Evolutionary conservation across 2,888 invertebrate genomes (phyloP), one percentile per base, ranked within the genome.

Genomic region (Hydriomena furcata): DNA sequence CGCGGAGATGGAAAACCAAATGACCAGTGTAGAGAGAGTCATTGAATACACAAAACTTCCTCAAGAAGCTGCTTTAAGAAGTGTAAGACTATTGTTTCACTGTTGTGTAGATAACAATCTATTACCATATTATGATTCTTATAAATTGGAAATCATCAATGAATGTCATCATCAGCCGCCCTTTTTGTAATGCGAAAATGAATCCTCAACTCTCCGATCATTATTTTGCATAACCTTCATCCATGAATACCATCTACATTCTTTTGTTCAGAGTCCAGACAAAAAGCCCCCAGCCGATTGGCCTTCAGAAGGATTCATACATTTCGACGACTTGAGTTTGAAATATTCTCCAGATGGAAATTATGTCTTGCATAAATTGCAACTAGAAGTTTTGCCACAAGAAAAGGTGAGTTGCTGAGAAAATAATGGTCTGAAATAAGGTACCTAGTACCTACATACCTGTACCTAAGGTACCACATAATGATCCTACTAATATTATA

Each of bases 1-100:
- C n/a, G 96, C 97, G 0, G 97, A 97, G 79, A 93, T 95, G 63
- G 92, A 94, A 52, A 95, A 95, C 70, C 94, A 94, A 66, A 92
- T 95, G 91, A 95, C 94, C 60, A 93, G 94, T 1, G 97, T 97
- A 0, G 97, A 98, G 83, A 85, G 98, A 61, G 91, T 95, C 0
- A 61, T 94, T 7, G 94, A 95, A 63, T 95, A 95, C 70, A 91
- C 92, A 0, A 83, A 88, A 7, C 66, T 95, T 11, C 91, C 92
- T 12, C 80, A 85, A 48, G 92, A 92, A 58, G 71, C 87, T 7
- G 87, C 90, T 59, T 81, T 91, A 13, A 72, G 74, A 52, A 77
- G 68, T 47, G 81, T 84, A 65, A 69, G 72, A 13, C 7, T 12
- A 1, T 7, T 40, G n/a, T 40, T 5, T 36, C 8, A 25, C 10